These are phyloP conservation scores for Falcaria lacertinaria DNA, from an alignment of 2,888 invertebrate genomes.

Conservation along the genomic window DNA sequence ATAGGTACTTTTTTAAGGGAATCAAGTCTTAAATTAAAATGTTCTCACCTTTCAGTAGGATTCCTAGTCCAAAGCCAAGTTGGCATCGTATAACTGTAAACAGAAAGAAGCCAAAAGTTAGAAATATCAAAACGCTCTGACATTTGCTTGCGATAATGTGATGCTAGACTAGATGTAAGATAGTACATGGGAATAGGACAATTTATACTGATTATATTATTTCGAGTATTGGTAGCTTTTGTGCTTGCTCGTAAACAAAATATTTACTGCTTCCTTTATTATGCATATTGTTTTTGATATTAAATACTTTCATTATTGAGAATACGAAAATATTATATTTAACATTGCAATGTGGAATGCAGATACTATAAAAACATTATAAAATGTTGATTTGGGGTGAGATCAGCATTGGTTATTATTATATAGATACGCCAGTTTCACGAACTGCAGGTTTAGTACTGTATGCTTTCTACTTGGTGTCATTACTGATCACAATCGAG, in stretches of 20 bases:
- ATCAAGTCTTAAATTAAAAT: constrained; percentile 4
- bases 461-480: constrained; percentile 34
- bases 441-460: constrained; percentile 18
- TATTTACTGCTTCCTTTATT: no score
- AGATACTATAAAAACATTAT: constrained; percentile 2
- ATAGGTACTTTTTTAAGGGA: no score
- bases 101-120: background rate
- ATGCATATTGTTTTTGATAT: no score
- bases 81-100: constrained; percentile 26
- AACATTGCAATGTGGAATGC: background rate
- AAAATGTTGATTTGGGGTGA: constrained; percentile 17
- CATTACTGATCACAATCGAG: constrained; percentile 28
- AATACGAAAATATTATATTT: no score
- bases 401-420: constrained; percentile 31
- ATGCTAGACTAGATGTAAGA: no score
- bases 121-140: no score
- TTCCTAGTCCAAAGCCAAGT: constrained; percentile 15
- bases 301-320: no score
- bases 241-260: no score
- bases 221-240: no score
- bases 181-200: no score
- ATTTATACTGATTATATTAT: no score
- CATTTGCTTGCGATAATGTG: no score
- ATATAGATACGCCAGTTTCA: constrained; percentile 21
- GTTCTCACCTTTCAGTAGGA: constrained; percentile 29